phyloP scores from a whole-genome alignment of 37 sponge, comb jelly and placozoan genomes.

The Tethya wilhelma region DNA sequence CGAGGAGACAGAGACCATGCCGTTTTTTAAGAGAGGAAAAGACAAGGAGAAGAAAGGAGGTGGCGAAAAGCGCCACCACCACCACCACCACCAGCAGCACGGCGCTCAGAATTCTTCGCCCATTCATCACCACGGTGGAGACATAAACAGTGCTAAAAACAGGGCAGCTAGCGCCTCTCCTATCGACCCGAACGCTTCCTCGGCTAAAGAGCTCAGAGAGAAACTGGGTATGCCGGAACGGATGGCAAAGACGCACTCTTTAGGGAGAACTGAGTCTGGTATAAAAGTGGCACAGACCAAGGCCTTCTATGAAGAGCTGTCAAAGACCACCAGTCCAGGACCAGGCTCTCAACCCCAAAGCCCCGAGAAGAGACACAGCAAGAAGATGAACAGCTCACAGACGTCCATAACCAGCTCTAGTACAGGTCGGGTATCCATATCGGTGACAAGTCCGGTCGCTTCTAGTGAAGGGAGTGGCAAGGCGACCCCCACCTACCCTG shows the following conservation, averaged over 20 bases:
- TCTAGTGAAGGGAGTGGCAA: neutral
- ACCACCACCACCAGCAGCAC: neutral
- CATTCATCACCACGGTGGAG: neutral
- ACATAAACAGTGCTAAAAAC: no score
- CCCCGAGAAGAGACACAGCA: neutral
- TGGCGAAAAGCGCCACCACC: neutral
- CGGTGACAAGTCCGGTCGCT: neutral
- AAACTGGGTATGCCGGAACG: neutral
- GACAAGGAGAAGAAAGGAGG: slow-evolving; percentile 29
- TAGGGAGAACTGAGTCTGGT: slow-evolving; percentile 4
- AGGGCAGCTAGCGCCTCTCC: neutral
- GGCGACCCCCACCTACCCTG: no score
- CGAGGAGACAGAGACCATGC: no score
- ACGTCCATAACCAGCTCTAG: neutral
- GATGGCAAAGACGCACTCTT: neutral
- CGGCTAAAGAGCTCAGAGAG: no score
- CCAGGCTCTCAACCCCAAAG: neutral
- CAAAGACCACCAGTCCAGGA: neutral
- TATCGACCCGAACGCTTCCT: slow-evolving; percentile 9
- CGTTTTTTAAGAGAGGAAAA: slow-evolving; percentile 1
- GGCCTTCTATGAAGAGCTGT: slow-evolving; percentile 32
- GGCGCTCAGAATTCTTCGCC: neutral
- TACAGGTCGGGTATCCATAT: neutral
- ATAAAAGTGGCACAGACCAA: neutral
- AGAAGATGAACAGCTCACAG: neutral